Evolutionary conservation across 2,113 vertebrate genomes (phyloP), one percentile per base, ranked within the genome.

Genomic region (Cyanoliseus patagonus): DNA sequence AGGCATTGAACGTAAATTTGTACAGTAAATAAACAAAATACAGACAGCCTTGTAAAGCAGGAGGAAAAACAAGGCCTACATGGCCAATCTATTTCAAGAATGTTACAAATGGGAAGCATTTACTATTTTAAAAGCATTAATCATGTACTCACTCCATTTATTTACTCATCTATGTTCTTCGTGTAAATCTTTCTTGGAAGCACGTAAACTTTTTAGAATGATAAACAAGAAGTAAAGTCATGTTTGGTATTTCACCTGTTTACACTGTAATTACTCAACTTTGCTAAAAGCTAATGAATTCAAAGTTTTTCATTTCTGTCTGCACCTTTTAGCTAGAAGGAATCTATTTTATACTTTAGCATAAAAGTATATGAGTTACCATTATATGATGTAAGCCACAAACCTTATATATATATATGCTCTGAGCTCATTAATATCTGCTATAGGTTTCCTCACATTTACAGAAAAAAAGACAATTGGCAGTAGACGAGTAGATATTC

Each of bases 121-220:
- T 97, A 96, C 92, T 97, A 87, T 98, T 97, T 98, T 80, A 91
- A 97, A 95, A 98, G 68, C 96, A 97, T 98, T 95, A 96, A 98
- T 98, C 96, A 98, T 92, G 96, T 84, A 90, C 95, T 96, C 96
- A 94, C 95, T 94, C 83, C 79, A 83, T 97, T 98, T 98, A 98
- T 97, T 98, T 98, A 97, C 94, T 97, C 96, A 96, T 96, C 96
- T 88, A 46, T 95, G 88, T 95, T 97, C 84, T 96, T 95, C 95
- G 79, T 91, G 90, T 95, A 97, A 97, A 94, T 96, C 92, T 97
- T 96, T 95, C 92, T 86, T 82, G 88, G 89, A 97, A 98, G 95
- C 73, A 49, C 57, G 28, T 92, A 97, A 94, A 96, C 94, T 95
- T 84, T 94, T 96, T 66, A 96, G 93, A 97, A 97, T 81, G 91